These are phyloP conservation scores for Periphyllus acericola DNA, from an alignment of 2,888 invertebrate species.

Conservation along the genomic window DNA sequence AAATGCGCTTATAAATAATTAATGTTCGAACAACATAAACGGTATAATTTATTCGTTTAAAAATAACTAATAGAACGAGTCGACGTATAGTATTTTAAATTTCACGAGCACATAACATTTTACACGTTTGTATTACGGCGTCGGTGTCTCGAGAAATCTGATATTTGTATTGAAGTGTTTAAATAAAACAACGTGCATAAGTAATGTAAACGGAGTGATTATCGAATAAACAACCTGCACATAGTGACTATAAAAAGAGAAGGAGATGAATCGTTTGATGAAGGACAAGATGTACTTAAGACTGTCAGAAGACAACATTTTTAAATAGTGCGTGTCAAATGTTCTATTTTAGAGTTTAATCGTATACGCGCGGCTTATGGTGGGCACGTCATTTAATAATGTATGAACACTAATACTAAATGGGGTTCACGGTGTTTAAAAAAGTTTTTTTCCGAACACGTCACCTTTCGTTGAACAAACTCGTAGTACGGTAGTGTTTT, in stretches of 20 bases:
- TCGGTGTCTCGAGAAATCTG: not conserved
- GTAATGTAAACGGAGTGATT: slow-evolving; percentile 35
- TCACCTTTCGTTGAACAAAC: not conserved
- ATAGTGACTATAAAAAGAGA: slow-evolving; percentile 25
- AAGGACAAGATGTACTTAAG: slow-evolving; percentile 55
- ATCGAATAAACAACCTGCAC: slow-evolving; percentile 50
- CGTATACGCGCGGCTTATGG: slow-evolving; percentile 39
- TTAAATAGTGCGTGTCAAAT: slow-evolving; percentile 58
- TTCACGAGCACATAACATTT: not conserved
- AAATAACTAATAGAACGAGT: not conserved
- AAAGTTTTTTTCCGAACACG: not conserved
- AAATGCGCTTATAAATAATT: not conserved
- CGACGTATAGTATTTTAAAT: not conserved
- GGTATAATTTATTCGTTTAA: not conserved
- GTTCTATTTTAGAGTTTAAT: slow-evolving; percentile 59
- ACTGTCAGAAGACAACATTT: slow-evolving; percentile 59
- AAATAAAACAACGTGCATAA: not conserved
- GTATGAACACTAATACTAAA: slow-evolving; percentile 43
- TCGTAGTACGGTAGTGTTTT: not conserved
- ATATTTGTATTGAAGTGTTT: slow-evolving; percentile 29
- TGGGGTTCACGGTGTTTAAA: slow-evolving; percentile 37
- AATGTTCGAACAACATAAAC: not conserved
- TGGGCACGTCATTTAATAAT: slow-evolving; percentile 43
- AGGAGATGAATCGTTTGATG: slow-evolving; percentile 53
- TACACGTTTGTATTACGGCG: not conserved